These are phyloP conservation scores for Misgurnus anguillicaudatus DNA, from an alignment of 2,113 vertebrate species.

Conservation along the genomic window DNA sequence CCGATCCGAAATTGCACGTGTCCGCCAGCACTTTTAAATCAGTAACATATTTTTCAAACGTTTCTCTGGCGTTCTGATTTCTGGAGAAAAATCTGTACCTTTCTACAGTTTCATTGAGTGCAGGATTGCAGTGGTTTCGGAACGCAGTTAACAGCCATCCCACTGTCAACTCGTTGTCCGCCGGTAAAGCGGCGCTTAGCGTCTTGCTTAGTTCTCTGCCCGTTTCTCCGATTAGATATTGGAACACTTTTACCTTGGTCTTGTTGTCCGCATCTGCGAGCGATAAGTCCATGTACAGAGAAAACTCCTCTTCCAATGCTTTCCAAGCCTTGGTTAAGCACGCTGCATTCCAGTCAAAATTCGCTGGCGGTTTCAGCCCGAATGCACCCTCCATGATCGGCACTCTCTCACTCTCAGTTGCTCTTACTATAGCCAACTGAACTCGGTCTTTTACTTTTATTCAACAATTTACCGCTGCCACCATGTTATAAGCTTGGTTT, in stretches of 20 bases:
- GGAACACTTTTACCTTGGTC: conserved; percentile 31
- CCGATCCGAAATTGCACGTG: conserved; percentile 11
- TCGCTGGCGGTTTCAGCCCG: conserved; percentile 1
- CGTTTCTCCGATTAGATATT: conserved; percentile 16
- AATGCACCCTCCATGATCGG: neutral
- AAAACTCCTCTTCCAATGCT: conserved; percentile 19
- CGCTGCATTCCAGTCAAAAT: conserved; percentile 5
- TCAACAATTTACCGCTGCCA: conserved; percentile 7
- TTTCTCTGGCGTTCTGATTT: conserved; percentile 25
- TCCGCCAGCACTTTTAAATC: neutral
- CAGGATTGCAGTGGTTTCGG: conserved; percentile 17
- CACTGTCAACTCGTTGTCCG: neutral
- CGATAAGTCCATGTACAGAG: neutral
- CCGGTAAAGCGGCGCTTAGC: neutral
- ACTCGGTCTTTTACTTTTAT: neutral
- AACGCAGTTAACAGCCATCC: neutral
- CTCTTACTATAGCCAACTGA: neutral
- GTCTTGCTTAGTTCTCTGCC: conserved; percentile 17
- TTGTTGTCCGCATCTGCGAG: neutral
- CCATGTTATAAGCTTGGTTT: conserved; percentile 11
- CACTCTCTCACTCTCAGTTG: neutral
- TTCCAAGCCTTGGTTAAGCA: conserved; percentile 16
- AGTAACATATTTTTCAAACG: neutral
- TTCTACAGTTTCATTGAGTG: conserved; percentile 28
- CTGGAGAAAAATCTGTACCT: conserved; percentile 47